A percentile compares a stretch with the other conserved stretches of the same genome.
Conservation (phyloP, 2,113 vertebrate species). For the Caretta caretta region DNA sequence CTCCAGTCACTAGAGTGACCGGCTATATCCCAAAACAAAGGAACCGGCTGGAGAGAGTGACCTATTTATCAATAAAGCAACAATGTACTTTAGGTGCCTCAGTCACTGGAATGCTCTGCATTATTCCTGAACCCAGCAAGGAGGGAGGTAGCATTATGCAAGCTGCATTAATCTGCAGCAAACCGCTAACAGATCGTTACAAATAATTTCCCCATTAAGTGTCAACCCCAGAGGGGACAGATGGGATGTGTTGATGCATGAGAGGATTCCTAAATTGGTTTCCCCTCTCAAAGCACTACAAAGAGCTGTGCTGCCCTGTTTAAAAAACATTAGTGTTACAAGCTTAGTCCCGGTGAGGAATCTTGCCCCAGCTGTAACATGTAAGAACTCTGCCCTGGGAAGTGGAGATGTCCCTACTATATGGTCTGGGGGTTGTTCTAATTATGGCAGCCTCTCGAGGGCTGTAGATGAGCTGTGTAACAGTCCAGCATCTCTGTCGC, state of each 20-base stretch:
- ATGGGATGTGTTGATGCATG: slow-evolving; percentile 18
- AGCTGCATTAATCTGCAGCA: background rate
- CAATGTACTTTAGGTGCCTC: background rate
- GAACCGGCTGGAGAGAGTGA: background rate
- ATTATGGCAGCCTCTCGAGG: background rate
- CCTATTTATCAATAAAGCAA: background rate
- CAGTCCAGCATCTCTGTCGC: background rate
- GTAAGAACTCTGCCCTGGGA: background rate
- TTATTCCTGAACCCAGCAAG: background rate
- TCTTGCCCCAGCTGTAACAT: background rate
- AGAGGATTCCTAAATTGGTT: background rate
- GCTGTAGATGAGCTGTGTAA: background rate
- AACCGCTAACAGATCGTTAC: background rate
- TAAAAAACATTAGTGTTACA: background rate
- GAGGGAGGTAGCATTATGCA: background rate
- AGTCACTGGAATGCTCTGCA: background rate
- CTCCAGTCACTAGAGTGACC: slow-evolving; percentile 14
- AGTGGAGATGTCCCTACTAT: background rate
- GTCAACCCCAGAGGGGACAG: background rate
- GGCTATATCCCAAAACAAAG: background rate
- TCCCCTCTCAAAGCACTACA: background rate
- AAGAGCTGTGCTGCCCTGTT: background rate
- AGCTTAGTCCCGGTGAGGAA: background rate
- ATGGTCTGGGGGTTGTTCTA: background rate
- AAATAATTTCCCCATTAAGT: slow-evolving; percentile 33